Base-by-base conservation (phyloP, 2,888 invertebrate species). In the Tineola bisselliella region DNA sequence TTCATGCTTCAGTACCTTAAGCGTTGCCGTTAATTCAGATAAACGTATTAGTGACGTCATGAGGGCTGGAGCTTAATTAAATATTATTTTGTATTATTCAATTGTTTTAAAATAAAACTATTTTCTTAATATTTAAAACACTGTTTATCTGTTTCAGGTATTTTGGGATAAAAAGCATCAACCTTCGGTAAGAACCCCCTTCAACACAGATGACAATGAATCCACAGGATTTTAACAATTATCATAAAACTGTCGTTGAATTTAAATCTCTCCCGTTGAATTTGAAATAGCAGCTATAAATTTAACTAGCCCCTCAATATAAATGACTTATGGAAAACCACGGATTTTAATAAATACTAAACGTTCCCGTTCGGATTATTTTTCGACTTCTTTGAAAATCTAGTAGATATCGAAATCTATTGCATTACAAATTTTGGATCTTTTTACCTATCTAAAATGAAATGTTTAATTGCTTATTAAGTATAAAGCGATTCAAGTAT, bases 111-210 rank as follows among this genome's bases (percentile, higher is more conserved):
- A n/a, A n/a, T n/a, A n/a, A n/a, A n/a, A n/a, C n/a, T n/a, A 25
- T 25, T 25, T 4, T 25, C 25, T 2, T 6, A 25, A 15, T 54
- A 54, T 25, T 48, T 54, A 25, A 54, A 60, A 62, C 62, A 54
- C 63, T 68, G n/a, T 67, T 60, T 64, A 66, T 71, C 71, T 77
- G 72, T 86, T 84, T 52, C 84, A 86, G 86, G 86, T 86, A 86
- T 86, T 86, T 83, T 83, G 73, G 73, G 78, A 77, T 69, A 74
- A 43, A 67, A 62, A 64, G 62, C 66, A 63, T 65, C 43, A 70
- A 67, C 68, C 67, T 5, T 54, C 73, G 77, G 82, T 81, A 79
- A 81, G 81, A 64, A 68, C 69, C 48, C 48, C 54, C 25, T 25
- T 12, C 5, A 19, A 8, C 10, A 19, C 25, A 56, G 56, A 56